A percentile compares a stretch with the other conserved stretches of the same genome.
These are phyloP conservation scores for Nephrotoma guestfalica DNA, from an alignment of 2,888 invertebrate species.

Conservation along the genomic window DNA sequence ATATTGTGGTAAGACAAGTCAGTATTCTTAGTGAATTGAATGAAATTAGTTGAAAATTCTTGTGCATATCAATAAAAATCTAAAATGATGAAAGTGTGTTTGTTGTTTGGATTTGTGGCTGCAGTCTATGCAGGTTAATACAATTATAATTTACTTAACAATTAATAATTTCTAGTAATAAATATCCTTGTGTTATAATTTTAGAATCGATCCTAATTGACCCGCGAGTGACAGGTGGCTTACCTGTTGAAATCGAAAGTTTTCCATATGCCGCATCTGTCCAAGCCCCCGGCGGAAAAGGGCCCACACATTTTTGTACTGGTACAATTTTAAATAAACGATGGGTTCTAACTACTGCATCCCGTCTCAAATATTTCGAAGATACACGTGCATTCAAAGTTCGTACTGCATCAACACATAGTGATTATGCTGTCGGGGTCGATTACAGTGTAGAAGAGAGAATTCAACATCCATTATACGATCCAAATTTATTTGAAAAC, in stretches of 20 bases:
- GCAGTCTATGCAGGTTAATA: no score
- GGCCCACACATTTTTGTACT: conserved; percentile 8
- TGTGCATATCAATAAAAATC: no score
- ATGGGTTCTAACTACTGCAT: background rate
- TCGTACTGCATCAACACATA: background rate
- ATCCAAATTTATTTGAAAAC: background rate
- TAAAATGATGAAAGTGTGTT: no score
- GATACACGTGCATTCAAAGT: background rate
- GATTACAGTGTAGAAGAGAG: background rate
- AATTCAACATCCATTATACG: background rate
- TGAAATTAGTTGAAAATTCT: no score
- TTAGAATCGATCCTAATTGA: background rate
- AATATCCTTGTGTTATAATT: no score
- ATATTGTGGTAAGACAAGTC: no score
- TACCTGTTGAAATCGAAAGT: background rate
- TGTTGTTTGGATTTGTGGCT: no score
- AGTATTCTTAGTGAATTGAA: no score
- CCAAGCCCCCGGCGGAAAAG: background rate
- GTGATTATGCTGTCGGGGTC: background rate
- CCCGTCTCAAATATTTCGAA: background rate
- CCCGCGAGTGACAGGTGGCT: background rate
- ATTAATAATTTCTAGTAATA: no score
- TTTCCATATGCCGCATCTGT: background rate
- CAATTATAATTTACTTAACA: no score
- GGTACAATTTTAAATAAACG: conserved; percentile 16